Base-by-base conservation (phyloP, 2,888 invertebrate genomes). In the Schrankia costaestrigalis region DNA sequence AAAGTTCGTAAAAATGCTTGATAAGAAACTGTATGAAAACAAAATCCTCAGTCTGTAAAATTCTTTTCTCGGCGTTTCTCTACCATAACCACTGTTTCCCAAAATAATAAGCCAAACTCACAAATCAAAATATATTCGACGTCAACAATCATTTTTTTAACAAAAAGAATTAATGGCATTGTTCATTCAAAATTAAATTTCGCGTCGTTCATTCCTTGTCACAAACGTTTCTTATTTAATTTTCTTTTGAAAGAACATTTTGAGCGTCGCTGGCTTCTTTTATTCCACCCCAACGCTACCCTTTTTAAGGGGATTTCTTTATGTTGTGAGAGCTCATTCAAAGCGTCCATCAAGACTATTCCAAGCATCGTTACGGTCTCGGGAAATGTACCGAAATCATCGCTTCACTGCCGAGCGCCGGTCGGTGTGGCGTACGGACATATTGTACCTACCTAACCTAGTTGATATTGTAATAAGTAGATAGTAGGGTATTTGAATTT, bases 271-370 rank as follows among this genome's bases (percentile, higher is more conserved):
- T 46, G 52, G 46, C 41, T 54, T 49, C 56, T 60, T 57, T 72
- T 74, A 73, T 75, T 75, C 78, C 74, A 78, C 80, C 82, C 84
- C 71, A 71, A 66, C 69, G 82, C 77, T 85, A 85, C 85, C 87
- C 86, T 86, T 87, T 86, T 86, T 86, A 85, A 86, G 86, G 85
- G 87, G 85, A 85, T 89, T 89, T 86, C 88, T 88, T 89, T 86
- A 87, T 86, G 88, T 84, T 83, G 83, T 87, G 86, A 86, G 86
- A 88, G 89, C 85, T 89, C 89, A 89, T 89, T 90, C 83, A 78
- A 83, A 89, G 89, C 90, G 90, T 90, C 90, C 90, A 90, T 90
- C 90, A 90, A 88, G 90, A 86, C 90, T 84, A 90, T 90, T 90
- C 89, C 79, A 78, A 78, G 81, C 77, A 83, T 90, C 90, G 90